Base-by-base conservation (phyloP, 2,888 invertebrate genomes). In the Noctua janthina region DNA sequence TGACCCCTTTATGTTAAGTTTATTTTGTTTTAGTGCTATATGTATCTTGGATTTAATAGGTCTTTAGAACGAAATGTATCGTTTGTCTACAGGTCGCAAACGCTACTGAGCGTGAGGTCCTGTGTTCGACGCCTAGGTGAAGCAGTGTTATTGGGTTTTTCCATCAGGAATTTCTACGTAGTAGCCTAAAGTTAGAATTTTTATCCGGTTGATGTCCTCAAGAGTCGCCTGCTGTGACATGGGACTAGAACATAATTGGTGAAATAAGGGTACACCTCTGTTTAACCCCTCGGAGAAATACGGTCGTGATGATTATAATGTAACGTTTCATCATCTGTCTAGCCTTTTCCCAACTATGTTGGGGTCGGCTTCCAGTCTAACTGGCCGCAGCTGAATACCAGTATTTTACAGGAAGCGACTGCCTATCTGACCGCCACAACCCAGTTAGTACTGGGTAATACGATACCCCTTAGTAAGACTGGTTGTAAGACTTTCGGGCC, bases 1-100 rank as follows among this genome's bases (percentile, higher is more conserved):
- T 78, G 68, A 59, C 62, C 67, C 56, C 46, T 46, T 71, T 67
- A 73, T 74, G 70, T 62, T 64, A 13, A 46, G 82, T 82, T 82
- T 82, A 62, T 76, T 64, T 73, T 71, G 70, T 54, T 70, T 64
- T 76, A 49, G 6, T 74, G 59, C 5, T 70, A 46, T 54, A 49
- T 56, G 15, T 51, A 15, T 73, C 68, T 83, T 70, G 39, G 43
- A 69, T 78, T 51, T 29, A 64, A 73, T 78, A 39, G 43, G 8
- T 39, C 8, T 71, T 76, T 62, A 51, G 17, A 62, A 66, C 20
- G 17, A 39, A 20, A 2, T 39, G 20, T 0, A 10, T 64, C 13
- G 0, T 46, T 68, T n/a, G n/a, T n/a, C 7, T 68, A 8, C 1
- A n/a, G 3, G 15, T 43, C 15, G 43, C 2, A 15, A 67, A 10